A percentile compares a stretch with the other conserved stretches of the same genome.
Conservation (phyloP, 2,113 vertebrate genomes). For the Dasyprocta punctata region DNA sequence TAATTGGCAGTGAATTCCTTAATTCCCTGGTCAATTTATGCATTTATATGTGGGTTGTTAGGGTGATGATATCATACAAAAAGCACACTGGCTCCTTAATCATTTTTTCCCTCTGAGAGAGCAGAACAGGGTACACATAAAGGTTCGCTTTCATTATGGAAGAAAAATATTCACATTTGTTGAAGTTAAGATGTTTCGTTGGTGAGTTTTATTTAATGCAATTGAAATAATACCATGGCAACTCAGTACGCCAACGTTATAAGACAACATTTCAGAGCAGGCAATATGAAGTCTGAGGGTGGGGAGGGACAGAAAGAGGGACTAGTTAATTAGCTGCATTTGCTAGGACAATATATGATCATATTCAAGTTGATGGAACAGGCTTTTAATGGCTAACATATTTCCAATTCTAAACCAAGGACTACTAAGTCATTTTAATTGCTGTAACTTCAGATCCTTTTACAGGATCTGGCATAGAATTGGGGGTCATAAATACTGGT, state of each 20-base stretch:
- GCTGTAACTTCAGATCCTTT: background rate
- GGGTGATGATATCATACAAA: slow-evolving; percentile 23
- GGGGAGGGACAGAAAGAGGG: background rate
- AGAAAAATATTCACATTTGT: slow-evolving; percentile 27
- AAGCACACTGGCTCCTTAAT: slow-evolving; percentile 20
- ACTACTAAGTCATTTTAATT: slow-evolving; percentile 4
- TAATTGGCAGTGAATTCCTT: background rate
- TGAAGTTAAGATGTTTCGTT: slow-evolving; percentile 24
- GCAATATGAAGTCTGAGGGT: background rate
- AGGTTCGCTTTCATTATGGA: slow-evolving; percentile 3
- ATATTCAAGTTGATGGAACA: slow-evolving; percentile 33
- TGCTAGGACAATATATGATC: background rate
- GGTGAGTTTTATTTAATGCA: slow-evolving; percentile 27
- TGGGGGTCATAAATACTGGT: background rate
- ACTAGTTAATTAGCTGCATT: background rate
- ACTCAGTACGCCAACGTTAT: background rate
- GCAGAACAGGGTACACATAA: background rate
- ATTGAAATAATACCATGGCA: background rate
- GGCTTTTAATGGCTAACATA: background rate
- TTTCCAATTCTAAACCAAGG: background rate
- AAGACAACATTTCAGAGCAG: slow-evolving; percentile 34
- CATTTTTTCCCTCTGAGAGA: slow-evolving; percentile 13
- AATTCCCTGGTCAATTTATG: slow-evolving; percentile 32
- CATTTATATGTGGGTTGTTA: slow-evolving; percentile 34
- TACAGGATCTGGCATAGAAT: background rate